Evolutionary conservation across 2,888 invertebrate genomes (phyloP).

Genomic region (Heliothis peltigera): DNA sequence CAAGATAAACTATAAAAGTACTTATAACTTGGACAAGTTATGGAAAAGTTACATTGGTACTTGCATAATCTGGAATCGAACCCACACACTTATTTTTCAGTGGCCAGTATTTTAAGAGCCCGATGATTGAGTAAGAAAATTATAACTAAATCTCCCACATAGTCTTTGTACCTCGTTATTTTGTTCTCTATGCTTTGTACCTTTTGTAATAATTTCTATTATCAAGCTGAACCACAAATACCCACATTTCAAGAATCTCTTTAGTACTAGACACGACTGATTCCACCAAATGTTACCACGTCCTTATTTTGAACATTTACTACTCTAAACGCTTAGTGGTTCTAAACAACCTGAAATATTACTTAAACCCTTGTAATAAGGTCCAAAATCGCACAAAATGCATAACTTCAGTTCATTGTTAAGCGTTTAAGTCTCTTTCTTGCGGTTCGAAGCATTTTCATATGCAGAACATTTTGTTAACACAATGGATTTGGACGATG

Average conservation of each 20-base stretch:
- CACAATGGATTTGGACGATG: neutral
- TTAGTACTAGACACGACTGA: neutral
- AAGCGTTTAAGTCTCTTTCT: conserved; percentile 7
- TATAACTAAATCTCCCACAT: no score
- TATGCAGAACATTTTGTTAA: conserved; percentile 1
- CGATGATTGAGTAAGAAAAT: no score
- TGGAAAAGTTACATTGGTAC: no score
- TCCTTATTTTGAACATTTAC: conserved; percentile 3
- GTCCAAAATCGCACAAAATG: neutral
- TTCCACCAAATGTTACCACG: neutral
- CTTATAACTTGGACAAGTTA: no score
- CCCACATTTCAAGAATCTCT: neutral
- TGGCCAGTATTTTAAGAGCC: no score
- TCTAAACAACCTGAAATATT: neutral
- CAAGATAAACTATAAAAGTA: no score
- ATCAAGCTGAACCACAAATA: neutral
- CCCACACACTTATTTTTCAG: no score
- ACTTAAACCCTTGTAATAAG: neutral
- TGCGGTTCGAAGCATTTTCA: conserved; percentile 10
- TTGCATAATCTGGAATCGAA: no score
- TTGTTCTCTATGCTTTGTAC: no score
- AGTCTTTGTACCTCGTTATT: neutral
- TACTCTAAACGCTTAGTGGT: no score
- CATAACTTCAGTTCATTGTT: neutral
- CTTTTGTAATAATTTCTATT: neutral